Conservation (phyloP, 2,888 invertebrate species). For the Dichetophora obliterata region DNA sequence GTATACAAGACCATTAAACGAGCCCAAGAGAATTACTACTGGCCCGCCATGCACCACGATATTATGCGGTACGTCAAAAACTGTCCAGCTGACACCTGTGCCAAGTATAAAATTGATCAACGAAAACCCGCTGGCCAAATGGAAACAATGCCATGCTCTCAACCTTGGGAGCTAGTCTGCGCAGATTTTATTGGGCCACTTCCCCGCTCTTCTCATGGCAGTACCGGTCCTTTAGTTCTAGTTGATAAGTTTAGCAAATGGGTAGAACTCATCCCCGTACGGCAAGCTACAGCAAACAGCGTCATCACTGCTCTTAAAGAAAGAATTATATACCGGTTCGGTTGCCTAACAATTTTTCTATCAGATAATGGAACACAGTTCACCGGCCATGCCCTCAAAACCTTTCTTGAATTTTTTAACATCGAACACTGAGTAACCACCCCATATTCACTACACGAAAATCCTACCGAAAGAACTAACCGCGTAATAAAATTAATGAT, state of each 20-base stretch:
- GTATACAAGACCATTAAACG: constrained; percentile 4
- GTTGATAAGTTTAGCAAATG: constrained; percentile 4
- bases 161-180: constrained; percentile 32
- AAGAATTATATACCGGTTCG: background rate
- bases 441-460: background rate
- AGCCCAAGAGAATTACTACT: constrained; percentile 4
- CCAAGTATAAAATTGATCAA: constrained; percentile 23
- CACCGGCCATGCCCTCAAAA: background rate
- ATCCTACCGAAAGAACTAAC: background rate
- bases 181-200: constrained; percentile 12
- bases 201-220: background rate
- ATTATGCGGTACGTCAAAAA: background rate
- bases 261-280: background rate
- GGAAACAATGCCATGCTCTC: constrained; percentile 7
- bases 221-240: background rate
- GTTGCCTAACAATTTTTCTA: constrained; percentile 3
- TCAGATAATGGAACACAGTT: constrained; percentile 34
- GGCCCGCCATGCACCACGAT: constrained; percentile 34
- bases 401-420: background rate
- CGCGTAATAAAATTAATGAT: background rate
- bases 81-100: constrained; percentile 23
- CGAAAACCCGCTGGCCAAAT: constrained; percentile 24
- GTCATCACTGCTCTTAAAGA: background rate
- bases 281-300: background rate
- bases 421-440: background rate